phyloP scores from a whole-genome alignment of 2,797 vertebrate species.

The Sebastolobus altivelis region DNA sequence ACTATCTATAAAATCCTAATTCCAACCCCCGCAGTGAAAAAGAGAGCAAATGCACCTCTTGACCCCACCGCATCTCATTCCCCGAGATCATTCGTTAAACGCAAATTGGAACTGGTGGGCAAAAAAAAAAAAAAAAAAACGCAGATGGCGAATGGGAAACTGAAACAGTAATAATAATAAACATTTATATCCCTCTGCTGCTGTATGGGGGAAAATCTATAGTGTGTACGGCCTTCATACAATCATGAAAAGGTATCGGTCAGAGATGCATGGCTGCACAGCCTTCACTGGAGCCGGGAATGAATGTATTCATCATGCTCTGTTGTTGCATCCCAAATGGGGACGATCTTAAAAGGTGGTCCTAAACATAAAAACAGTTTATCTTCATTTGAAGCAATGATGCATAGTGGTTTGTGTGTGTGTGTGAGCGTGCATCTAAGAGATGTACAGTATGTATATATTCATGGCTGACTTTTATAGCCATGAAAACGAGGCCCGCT shows the following conservation, averaged over 20 bases:
- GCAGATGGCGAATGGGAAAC: conserved; percentile 45
- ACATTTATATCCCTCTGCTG: conserved; percentile 64
- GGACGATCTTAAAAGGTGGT: conserved; percentile 66
- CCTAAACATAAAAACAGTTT: conserved; percentile 68
- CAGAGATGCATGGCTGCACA: conserved; percentile 63
- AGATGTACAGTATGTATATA: conserved; percentile 53
- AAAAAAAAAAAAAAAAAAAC: conserved; percentile 13
- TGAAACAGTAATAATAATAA: conserved; percentile 69
- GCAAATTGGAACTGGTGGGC: conserved; percentile 61
- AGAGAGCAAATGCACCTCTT: conserved; percentile 45
- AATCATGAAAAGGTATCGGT: conserved; percentile 64
- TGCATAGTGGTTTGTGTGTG: conserved; percentile 44
- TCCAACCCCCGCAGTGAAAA: conserved; percentile 27
- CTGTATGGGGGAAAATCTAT: conserved; percentile 65
- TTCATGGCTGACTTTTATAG: conserved; percentile 62
- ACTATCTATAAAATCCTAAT: conserved; percentile 52
- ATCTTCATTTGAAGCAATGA: conserved; percentile 70
- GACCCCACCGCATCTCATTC: conserved; percentile 52
- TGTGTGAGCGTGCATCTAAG: conserved; percentile 25
- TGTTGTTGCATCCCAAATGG: conserved; percentile 69
- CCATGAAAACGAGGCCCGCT: conserved; percentile 49
- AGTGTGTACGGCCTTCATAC: conserved; percentile 42
- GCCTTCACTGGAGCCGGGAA: conserved; percentile 55
- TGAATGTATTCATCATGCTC: conserved; percentile 66
- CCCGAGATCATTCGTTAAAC: conserved; percentile 55